Evolutionary conservation across 2,113 vertebrate species (phyloP).

Genomic region (Cyanoramphus novaezelandiae): DNA sequence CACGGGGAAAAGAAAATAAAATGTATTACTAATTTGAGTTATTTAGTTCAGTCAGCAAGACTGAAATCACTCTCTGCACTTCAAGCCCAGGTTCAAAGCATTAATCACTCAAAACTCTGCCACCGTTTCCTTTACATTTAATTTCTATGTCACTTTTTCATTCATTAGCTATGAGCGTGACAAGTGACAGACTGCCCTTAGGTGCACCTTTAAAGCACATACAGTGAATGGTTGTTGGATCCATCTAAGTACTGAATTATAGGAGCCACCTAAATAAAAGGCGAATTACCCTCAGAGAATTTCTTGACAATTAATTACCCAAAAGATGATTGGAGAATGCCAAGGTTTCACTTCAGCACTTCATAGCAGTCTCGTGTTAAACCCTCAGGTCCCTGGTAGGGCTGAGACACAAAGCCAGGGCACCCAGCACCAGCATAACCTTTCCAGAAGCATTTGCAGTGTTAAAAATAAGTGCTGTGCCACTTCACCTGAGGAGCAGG

Average conservation of each 20-base stretch:
- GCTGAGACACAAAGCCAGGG: fast-evolving
- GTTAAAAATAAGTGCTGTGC: neutral
- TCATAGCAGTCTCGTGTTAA: fast-evolving
- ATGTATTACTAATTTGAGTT: neutral
- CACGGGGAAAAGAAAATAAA: neutral
- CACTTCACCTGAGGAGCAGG: fast-evolving
- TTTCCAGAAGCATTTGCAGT: neutral
- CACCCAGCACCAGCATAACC: neutral
- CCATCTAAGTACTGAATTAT: neutral
- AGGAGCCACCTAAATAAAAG: neutral
- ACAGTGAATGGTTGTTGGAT: neutral
- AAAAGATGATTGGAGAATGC: neutral
- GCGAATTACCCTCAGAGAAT: neutral
- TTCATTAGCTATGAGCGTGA: neutral
- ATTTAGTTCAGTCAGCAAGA: constrained; percentile 22
- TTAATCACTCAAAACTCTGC: neutral
- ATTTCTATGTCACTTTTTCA: neutral
- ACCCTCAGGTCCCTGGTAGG: fast-evolving
- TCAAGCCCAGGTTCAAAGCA: neutral
- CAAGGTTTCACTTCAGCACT: neutral
- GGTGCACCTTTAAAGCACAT: neutral
- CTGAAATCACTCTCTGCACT: neutral
- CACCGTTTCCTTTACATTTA: neutral
- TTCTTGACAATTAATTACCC: neutral
- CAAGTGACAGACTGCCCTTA: neutral